Evolutionary conservation across 2,113 vertebrate species (phyloP), one percentile per base, ranked within the genome.

Genomic region (Pseudonaja textilis): DNA sequence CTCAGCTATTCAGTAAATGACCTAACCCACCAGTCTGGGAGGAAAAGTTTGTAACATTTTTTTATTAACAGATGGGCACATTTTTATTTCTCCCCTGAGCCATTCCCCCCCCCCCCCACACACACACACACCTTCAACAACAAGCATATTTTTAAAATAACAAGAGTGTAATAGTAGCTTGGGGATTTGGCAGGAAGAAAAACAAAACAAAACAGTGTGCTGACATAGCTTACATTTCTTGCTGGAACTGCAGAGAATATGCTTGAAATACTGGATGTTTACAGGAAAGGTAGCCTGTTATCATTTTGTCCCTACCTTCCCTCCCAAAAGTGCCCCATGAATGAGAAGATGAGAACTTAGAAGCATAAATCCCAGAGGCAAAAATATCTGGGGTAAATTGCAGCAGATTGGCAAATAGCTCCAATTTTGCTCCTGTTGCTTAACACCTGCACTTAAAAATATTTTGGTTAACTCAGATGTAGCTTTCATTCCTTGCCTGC

Each of bases 21-120:
- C 18, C 25, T 23, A 42, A 81, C 2, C 34, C 22, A 42, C 50
- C 2, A 8, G 22, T 54, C 61, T 29, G n/a, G 6, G 14, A 74
- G 25, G 39, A 11, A 34, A 74, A 55, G 9, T 50, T 52, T 61
- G 42, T 45, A 34, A 87, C 45, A 0, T 50, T 54, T 29, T n/a
- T n/a, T 50, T 50, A 45, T 29, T 14, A 25, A 23, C 57, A 39
- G 34, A 23, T 39, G 42, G 55, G 34, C 7, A 55, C 4, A n/a
- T 23, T 45, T 34, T 26, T 88, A 26, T 88, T 92, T 54, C 74
- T 42, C 74, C 34, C 74, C 34, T 39, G 74, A 42, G 74, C 34
- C 5, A 0, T 39, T 4, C 39, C 7, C 0, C 4, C 4, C n/a
- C 2, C 1, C 34, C n/a, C n/a, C n/a, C n/a, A n/a, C n/a, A n/a